Conservation (phyloP, 2,888 invertebrate genomes). For the Eugnorisma glareosa region DNA sequence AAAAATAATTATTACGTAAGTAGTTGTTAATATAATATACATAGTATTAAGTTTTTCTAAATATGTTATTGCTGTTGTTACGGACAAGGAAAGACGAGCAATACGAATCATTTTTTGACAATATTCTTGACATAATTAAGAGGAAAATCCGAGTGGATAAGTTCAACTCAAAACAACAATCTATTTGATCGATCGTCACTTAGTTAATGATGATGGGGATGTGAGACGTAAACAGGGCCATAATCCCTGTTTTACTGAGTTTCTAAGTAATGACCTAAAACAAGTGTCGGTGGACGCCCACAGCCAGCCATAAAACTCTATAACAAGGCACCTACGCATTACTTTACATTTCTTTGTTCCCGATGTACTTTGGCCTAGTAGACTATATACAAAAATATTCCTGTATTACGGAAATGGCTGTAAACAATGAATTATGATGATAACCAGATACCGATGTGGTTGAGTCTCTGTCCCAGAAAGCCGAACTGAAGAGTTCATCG, state of each 20-base stretch:
- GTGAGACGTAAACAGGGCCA: conserved; percentile 49
- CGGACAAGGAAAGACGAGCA: background rate
- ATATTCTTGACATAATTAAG: background rate
- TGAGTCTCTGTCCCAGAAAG: conserved; percentile 61
- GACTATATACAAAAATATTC: conserved; percentile 44
- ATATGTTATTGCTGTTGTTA: background rate
- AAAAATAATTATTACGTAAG: background rate
- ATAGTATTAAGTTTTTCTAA: background rate
- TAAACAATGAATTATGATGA: conserved; percentile 63
- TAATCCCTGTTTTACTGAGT: conserved; percentile 50
- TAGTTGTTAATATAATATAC: background rate
- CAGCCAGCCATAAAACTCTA: conserved; percentile 46
- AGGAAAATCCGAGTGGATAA: background rate
- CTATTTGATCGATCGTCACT: conserved; percentile 30
- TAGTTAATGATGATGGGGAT: conserved; percentile 44
- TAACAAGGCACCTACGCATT: conserved; percentile 43
- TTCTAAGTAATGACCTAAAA: conserved; percentile 59
- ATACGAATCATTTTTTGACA: background rate
- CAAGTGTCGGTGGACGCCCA: conserved; percentile 45
- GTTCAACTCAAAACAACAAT: background rate
- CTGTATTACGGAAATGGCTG: conserved; percentile 48
- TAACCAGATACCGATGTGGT: conserved; percentile 63
- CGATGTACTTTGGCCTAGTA: conserved; percentile 47
- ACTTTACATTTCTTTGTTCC: conserved; percentile 54
- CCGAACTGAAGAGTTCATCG: conserved; percentile 74